These are phyloP conservation scores for Heliconius nattereri DNA, from an alignment of 1,140 invertebrate species.

Conservation along the genomic window DNA sequence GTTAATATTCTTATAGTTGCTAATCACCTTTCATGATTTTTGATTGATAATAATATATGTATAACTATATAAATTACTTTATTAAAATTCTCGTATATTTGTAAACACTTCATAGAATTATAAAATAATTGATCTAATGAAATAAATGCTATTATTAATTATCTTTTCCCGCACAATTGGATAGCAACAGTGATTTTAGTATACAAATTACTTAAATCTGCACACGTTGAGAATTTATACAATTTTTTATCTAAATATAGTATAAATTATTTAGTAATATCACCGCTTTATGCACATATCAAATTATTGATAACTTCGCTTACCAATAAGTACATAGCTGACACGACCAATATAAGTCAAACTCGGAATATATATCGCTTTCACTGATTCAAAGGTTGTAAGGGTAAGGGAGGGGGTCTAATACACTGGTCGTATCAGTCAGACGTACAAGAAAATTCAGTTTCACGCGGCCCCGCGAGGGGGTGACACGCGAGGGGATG, in stretches of 20 bases:
- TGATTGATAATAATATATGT: no score
- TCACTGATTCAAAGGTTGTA: constrained; percentile 20
- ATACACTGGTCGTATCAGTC: constrained; percentile 30
- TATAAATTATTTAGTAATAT: neutral
- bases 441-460: constrained; percentile 46
- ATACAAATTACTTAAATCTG: neutral
- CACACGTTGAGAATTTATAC: neutral
- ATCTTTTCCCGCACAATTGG: neutral
- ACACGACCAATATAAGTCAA: constrained; percentile 23
- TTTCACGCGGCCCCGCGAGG: constrained; percentile 44
- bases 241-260: neutral
- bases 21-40: no score
- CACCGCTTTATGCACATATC: neutral
- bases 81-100: no score
- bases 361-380: constrained; percentile 29
- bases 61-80: no score
- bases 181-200: neutral
- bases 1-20: no score
- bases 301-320: neutral
- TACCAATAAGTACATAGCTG: neutral
- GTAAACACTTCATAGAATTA: no score
- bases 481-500: constrained; percentile 35
- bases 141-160: neutral
- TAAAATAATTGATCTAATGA: neutral
- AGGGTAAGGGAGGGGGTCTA: constrained; percentile 30